A percentile compares a stretch with the other conserved stretches of the same genome.
Evolutionary conservation across 2,888 invertebrate species (phyloP).

Genomic region (Linhomoeus sp.): DNA sequence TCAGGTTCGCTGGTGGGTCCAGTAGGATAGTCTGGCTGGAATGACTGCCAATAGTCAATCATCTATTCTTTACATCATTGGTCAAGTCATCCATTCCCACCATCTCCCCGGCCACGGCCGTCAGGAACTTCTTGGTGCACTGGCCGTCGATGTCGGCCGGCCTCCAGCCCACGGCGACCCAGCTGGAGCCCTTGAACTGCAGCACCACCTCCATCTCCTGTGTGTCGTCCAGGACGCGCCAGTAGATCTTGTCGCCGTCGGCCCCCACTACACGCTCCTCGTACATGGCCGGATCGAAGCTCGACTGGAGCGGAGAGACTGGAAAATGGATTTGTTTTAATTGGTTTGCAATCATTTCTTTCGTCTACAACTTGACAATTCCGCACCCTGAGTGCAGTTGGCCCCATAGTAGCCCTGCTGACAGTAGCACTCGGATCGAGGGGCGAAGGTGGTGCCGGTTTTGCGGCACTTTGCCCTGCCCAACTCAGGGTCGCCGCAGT

Average conservation of each 20-base stretch:
- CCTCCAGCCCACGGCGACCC: conserved; percentile 70
- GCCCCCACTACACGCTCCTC: conserved; percentile 29
- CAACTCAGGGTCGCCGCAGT: no score
- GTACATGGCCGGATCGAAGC: conserved; percentile 2
- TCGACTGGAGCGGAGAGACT: no score
- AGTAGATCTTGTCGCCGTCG: conserved; percentile 53
- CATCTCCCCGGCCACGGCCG: not conserved
- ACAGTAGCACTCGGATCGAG: conserved; percentile 66
- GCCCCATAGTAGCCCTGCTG: conserved; percentile 66
- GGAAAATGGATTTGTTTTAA: no score
- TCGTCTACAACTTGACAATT: no score
- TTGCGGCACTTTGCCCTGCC: no score
- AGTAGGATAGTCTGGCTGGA: no score
- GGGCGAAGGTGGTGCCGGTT: conserved; percentile 56
- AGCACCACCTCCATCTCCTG: conserved; percentile 59
- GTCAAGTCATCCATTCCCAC: no score
- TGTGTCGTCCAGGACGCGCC: conserved; percentile 50
- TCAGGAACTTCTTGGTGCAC: not conserved
- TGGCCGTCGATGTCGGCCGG: conserved; percentile 33
- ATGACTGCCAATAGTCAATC: no score
- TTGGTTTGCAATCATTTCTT: no score
- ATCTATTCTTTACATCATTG: no score
- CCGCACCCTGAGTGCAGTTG: conserved; percentile 58
- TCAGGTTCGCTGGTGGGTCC: no score
- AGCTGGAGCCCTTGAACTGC: conserved; percentile 61